A percentile compares a stretch with the other conserved stretches of the same genome.
Evolutionary conservation across 2,888 invertebrate genomes (phyloP).

Genomic region (Cephalotes varians): DNA sequence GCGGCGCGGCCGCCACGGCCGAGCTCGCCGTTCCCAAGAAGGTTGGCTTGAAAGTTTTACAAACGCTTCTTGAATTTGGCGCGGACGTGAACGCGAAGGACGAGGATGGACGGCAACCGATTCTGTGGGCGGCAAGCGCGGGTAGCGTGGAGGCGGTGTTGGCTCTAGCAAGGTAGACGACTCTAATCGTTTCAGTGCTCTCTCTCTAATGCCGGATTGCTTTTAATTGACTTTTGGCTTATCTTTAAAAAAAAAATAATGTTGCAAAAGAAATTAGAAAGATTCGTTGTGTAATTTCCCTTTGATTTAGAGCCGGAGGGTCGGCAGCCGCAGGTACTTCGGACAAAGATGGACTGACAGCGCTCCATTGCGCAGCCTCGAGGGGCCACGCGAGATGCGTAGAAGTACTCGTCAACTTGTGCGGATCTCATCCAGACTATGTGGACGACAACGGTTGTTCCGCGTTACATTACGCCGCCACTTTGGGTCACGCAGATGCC

Average conservation of each 20-base stretch:
- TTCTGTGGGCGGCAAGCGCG: conserved; percentile 99
- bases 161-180: conserved; percentile 90
- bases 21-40: conserved; percentile 85
- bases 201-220: neutral
- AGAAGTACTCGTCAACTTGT: conserved; percentile 94
- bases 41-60: conserved; percentile 92
- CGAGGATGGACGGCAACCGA: conserved; percentile 96
- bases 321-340: conserved; percentile 88
- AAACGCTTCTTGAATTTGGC: conserved; percentile 91
- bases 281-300: neutral
- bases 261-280: neutral
- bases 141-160: conserved; percentile 97
- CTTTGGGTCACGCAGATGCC: conserved; percentile 97
- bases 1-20: conserved; percentile 91
- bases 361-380: conserved; percentile 98
- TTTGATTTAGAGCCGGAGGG: conserved; percentile 81
- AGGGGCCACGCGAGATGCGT: conserved; percentile 97
- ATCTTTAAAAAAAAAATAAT: neutral
- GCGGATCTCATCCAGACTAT: conserved; percentile 95
- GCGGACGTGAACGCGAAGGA: conserved; percentile 95
- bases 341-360: conserved; percentile 96
- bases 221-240: neutral
- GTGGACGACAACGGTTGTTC: conserved; percentile 97
- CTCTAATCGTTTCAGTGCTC: neutral
- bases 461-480: conserved; percentile 98